Evolutionary conservation across 2,888 invertebrate species (phyloP).

Genomic region (Lepidochitona cinerea): DNA sequence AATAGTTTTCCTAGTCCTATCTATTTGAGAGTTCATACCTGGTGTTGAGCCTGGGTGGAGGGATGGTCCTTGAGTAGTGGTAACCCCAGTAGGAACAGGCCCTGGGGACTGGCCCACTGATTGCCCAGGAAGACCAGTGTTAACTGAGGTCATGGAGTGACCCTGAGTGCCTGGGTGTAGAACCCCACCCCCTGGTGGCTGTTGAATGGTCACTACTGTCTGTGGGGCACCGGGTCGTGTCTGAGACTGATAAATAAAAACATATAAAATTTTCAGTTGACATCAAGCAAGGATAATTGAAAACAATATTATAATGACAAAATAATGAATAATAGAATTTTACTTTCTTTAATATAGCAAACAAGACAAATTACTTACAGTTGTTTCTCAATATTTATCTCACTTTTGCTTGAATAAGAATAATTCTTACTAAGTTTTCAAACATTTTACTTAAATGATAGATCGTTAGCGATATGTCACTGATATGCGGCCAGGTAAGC

Average conservation of each 20-base stretch:
- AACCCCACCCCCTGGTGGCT: conserved; percentile 33
- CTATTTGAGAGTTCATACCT: not conserved
- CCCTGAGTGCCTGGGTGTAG: conserved; percentile 31
- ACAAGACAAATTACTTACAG: too few relatives aligned
- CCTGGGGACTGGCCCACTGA: conserved; percentile 30
- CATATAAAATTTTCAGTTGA: not conserved
- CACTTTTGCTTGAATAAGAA: too few relatives aligned
- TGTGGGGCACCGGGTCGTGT: conserved; percentile 40
- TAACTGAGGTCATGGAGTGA: conserved; percentile 11
- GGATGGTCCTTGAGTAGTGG: conserved; percentile 2
- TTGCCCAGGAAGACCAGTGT: conserved; percentile 21
- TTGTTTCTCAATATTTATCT: too few relatives aligned
- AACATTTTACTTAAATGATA: too few relatives aligned
- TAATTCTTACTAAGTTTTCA: too few relatives aligned
- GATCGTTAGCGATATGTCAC: too few relatives aligned
- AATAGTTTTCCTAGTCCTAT: too few relatives aligned
- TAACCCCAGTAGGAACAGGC: conserved; percentile 21
- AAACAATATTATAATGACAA: conserved; percentile 13
- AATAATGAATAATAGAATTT: too few relatives aligned
- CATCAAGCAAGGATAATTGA: not conserved
- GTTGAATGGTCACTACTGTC: conserved; percentile 51
- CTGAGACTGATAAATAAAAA: conserved; percentile 18
- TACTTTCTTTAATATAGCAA: too few relatives aligned
- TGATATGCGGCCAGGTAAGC: too few relatives aligned
- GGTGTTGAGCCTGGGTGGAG: not conserved